phyloP scores from a whole-genome alignment of 2,113 vertebrate species.

The Natator depressus region DNA sequence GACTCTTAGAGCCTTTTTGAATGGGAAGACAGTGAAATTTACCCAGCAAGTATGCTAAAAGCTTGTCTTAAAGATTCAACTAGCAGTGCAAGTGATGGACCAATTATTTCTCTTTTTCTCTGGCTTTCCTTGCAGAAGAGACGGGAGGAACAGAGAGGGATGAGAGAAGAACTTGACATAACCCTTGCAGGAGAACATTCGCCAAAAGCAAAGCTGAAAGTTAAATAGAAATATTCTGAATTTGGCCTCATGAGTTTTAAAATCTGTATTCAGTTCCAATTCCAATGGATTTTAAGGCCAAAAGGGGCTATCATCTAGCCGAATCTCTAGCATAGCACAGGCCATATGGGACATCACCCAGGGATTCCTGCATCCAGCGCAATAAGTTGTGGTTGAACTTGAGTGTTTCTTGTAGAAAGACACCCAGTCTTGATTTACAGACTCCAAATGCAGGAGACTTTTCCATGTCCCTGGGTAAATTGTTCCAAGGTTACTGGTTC shows the following conservation, averaged over 20 bases:
- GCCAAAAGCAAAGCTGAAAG: not conserved
- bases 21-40: not conserved
- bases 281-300: not conserved
- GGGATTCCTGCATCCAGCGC: not conserved
- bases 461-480: conserved; percentile 48
- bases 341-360: not conserved
- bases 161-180: not conserved
- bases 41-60: not conserved
- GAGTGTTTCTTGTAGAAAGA: not conserved
- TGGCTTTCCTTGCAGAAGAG: not conserved
- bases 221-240: not conserved
- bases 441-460: conserved; percentile 34
- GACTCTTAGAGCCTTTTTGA: not conserved
- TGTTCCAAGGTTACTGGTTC: not conserved
- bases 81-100: not conserved
- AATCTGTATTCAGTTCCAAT: not conserved
- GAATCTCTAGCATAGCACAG: not conserved
- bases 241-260: not conserved
- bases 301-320: not conserved
- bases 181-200: not conserved
- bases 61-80: not conserved
- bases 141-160: not conserved
- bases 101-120: not conserved
- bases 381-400: conserved; percentile 34
- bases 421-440: conserved; percentile 22